A percentile compares a stretch with the other conserved stretches of the same genome.
Conservation (phyloP, 2,113 vertebrate genomes). For the Perognathus longimembris region DNA sequence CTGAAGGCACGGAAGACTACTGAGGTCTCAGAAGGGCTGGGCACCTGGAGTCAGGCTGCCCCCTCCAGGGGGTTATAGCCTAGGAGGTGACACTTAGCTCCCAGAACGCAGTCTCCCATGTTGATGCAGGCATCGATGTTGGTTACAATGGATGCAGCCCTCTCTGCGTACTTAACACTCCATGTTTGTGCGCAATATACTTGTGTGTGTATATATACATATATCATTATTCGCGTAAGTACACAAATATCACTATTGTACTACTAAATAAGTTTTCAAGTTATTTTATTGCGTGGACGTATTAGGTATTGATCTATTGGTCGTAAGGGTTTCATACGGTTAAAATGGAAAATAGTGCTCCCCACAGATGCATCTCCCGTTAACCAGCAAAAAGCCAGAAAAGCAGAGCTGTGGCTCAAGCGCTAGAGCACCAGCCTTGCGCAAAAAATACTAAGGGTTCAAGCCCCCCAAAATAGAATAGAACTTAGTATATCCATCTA, state of each 20-base stretch:
- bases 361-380: too few species aligned
- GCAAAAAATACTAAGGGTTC: background rate
- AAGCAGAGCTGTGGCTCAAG: too few species aligned
- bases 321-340: too few species aligned
- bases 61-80: background rate
- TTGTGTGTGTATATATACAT: too few species aligned
- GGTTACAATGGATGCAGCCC: background rate
- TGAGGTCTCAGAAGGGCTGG: background rate
- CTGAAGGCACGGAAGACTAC: background rate
- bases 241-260: background rate
- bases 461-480: background rate
- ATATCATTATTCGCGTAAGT: background rate
- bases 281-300: background rate
- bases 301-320: too few species aligned
- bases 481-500: background rate
- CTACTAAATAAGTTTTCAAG: background rate
- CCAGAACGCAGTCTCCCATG: background rate
- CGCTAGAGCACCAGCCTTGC: background rate
- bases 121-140: accelerated
- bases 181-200: too few species aligned
- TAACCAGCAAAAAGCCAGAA: too few species aligned
- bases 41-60: background rate
- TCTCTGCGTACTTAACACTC: background rate
- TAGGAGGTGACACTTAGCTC: background rate
- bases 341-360: background rate